Base-by-base conservation (phyloP, 2,888 invertebrate species). In the Synergus umbraculus region DNA sequence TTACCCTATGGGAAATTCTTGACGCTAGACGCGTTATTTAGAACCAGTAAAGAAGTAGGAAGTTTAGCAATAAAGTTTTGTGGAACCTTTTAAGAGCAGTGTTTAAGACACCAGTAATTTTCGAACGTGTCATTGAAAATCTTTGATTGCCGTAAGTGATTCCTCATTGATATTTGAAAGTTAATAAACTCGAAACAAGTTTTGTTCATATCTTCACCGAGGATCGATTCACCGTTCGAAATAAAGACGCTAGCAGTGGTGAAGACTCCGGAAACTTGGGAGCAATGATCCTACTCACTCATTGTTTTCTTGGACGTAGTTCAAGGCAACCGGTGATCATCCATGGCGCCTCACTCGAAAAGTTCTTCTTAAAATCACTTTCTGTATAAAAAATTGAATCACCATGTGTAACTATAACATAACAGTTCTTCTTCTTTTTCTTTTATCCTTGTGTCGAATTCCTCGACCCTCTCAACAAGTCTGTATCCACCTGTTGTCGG, bases 271-370 rank as follows among this genome's bases (percentile, higher is more conserved):
- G 54, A 73, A 73, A 73, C 54, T 54, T 37, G 73, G 73, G 73
- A 54, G 73, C 73, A 73, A 73, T 73, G 73, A 73, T 73, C 73
- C 46, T 73, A 73, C 73, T 73, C 73, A 73, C 73, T 73, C 73
- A 73, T 73, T 73, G 73, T 73, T 73, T 73, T 54, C 54, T 73
- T 73, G 54, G 73, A 41, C 73, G 73, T 73, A 73, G 73, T 73
- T 73, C 73, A 73, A 73, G 73, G 73, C 73, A 73, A 41, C 73
- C 73, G 73, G 49, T 54, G 73, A 73, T 73, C 73, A 73, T 73
- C 73, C 73, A 73, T 73, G 73, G 73, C 73, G 54, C 73, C 54
- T 54, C 73, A 54, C 54, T 73, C 73, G 73, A 37, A 73, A 73
- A 54, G 54, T 73, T 73, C 54, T 73, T 49, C 54, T 37, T 54